Evolutionary conservation across 2,888 invertebrate species (phyloP).

Genomic region (Neoascia interrupta): DNA sequence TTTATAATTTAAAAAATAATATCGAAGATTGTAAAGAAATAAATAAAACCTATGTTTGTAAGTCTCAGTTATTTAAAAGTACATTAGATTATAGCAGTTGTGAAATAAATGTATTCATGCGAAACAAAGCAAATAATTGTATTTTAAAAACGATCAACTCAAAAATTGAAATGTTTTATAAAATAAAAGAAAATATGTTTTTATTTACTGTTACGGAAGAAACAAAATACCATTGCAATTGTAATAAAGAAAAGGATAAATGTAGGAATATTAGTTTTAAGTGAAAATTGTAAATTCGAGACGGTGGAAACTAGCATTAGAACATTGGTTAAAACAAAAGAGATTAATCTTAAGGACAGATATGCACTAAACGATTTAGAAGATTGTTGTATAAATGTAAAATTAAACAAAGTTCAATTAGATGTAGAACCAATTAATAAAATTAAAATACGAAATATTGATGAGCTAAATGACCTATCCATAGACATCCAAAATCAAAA

Average conservation of each 20-base stretch:
- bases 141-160: constrained; percentile 8
- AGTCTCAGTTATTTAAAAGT: neutral
- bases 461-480: neutral
- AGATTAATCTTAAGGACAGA: neutral
- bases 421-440: neutral
- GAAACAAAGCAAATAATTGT: constrained; percentile 17
- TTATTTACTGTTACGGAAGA: constrained; percentile 14
- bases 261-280: constrained; percentile 13
- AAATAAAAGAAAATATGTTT: constrained; percentile 12
- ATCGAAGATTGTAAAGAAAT: neutral
- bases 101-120: constrained; percentile 11
- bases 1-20: neutral
- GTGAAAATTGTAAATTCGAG: constrained; percentile 1
- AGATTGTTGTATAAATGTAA: neutral
- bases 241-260: constrained; percentile 12
- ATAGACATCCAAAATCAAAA: neutral
- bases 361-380: neutral
- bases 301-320: neutral
- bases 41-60: neutral
- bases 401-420: too few relatives aligned
- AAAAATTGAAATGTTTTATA: constrained; percentile 11
- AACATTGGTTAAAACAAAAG: neutral
- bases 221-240: constrained; percentile 12
- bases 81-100: neutral
- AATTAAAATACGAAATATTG: neutral